These are phyloP conservation scores for Masticophis lateralis DNA, from an alignment of 2,797 vertebrate genomes.

Conservation along the genomic window DNA sequence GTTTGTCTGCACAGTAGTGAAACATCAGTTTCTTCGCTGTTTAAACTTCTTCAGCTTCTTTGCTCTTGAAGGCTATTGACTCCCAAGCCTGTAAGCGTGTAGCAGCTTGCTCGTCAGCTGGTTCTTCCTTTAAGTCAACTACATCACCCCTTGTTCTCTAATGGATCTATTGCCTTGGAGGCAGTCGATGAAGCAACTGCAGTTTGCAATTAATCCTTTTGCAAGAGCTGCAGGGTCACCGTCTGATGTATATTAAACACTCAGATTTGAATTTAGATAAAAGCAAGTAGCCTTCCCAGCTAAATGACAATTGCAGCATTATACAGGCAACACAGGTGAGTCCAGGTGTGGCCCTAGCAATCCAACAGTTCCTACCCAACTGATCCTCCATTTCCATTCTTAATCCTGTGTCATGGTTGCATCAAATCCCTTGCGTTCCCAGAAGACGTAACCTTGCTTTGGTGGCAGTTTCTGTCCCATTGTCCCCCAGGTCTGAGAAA, in stretches of 20 bases:
- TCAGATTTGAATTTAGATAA: constrained; percentile 47
- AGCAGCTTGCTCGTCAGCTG: neutral
- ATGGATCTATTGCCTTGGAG: neutral
- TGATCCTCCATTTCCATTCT: neutral
- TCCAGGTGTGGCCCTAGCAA: constrained; percentile 12
- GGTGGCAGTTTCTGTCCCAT: neutral
- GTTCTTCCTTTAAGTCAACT: neutral
- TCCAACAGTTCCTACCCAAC: neutral
- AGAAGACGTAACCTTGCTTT: neutral
- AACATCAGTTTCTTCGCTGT: neutral
- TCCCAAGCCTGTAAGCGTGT: neutral
- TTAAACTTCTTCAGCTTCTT: neutral
- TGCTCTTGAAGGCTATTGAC: neutral
- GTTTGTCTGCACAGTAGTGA: neutral
- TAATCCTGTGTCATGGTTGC: neutral
- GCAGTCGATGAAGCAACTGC: constrained; percentile 33
- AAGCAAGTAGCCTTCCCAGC: constrained; percentile 15
- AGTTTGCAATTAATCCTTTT: constrained; percentile 49
- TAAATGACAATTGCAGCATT: constrained; percentile 25
- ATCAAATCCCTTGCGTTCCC: neutral
- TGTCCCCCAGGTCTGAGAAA: neutral
- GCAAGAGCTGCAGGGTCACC: constrained; percentile 29
- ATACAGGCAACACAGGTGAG: constrained; percentile 29
- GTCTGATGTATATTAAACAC: constrained; percentile 11
- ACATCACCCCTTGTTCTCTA: neutral